A percentile compares a stretch with the other conserved stretches of the same genome.
phyloP scores from a whole-genome alignment of 2,113 vertebrate genomes.

The Antechinus stuartii region DNA sequence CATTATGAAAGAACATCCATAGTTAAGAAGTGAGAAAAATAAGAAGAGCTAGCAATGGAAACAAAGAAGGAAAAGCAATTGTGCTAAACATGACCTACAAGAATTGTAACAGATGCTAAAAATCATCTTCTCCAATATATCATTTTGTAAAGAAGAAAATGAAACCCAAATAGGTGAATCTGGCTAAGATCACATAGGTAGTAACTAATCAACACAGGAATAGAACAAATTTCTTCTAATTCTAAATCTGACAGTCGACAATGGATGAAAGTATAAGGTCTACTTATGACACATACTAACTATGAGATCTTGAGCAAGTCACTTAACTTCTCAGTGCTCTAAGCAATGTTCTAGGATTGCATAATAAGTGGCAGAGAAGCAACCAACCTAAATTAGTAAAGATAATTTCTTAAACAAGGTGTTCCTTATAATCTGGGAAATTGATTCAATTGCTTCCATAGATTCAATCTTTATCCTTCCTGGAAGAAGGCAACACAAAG shows the following conservation, averaged over 20 bases:
- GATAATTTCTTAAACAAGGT: background rate
- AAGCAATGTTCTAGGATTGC: too few relatives aligned
- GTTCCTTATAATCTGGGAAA: background rate
- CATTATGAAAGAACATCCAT: background rate
- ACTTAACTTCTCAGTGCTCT: background rate
- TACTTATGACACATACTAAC: background rate
- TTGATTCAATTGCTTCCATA: background rate
- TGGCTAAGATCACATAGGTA: background rate
- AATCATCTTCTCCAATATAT: background rate
- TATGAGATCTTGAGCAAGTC: background rate
- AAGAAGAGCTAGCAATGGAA: constrained; percentile 22
- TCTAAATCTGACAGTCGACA: background rate
- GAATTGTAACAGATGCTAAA: background rate
- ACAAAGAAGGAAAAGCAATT: background rate
- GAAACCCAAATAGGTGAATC: background rate
- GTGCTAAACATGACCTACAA: background rate
- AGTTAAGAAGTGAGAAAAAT: constrained; percentile 9
- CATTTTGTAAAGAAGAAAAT: background rate
- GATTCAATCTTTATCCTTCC: background rate
- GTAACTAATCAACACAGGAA: background rate
- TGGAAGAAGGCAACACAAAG: background rate
- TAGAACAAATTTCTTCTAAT: background rate
- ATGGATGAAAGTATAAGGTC: background rate
- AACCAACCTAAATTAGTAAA: background rate
- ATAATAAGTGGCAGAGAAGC: background rate